These are phyloP conservation scores for Lepus americanus DNA, from an alignment of 2,113 vertebrate species.

Conservation along the genomic window DNA sequence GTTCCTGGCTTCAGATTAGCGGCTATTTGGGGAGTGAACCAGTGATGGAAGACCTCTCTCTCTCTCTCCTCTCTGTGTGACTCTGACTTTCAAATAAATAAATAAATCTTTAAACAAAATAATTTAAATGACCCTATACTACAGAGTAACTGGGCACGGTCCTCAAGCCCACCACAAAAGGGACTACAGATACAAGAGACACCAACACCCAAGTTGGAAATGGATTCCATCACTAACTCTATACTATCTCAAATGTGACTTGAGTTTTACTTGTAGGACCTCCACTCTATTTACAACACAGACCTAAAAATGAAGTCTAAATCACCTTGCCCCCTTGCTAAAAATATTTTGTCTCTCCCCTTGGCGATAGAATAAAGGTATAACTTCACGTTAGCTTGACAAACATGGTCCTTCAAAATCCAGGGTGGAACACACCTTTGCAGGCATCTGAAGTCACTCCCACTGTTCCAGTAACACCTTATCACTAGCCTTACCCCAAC, in stretches of 20 bases:
- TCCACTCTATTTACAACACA: not conserved
- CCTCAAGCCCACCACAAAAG: slow-evolving; percentile 21
- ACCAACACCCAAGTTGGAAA: not conserved
- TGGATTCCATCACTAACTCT: not conserved
- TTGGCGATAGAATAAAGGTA: slow-evolving; percentile 19
- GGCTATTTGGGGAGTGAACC: too few relatives aligned
- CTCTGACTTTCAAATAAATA: too few relatives aligned
- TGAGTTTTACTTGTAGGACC: not conserved
- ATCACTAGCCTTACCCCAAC: not conserved
- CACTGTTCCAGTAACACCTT: not conserved
- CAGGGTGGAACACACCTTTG: slow-evolving; percentile 3
- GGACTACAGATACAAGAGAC: not conserved
- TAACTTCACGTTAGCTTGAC: not conserved
- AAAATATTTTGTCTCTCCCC: not conserved
- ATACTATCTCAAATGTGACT: not conserved
- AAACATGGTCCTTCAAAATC: slow-evolving; percentile 43
- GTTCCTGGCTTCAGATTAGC: too few relatives aligned
- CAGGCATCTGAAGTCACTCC: slow-evolving; percentile 31
- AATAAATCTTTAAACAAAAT: too few relatives aligned
- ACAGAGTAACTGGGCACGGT: not conserved
- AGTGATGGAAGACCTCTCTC: too few relatives aligned
- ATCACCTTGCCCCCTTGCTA: not conserved
- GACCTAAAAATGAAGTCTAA: slow-evolving; percentile 14
- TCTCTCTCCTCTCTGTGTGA: too few relatives aligned
- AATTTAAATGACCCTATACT: slow-evolving; percentile 17